These are phyloP conservation scores for Hyperoodon ampullatus DNA, from an alignment of 2,113 vertebrate species.

Conservation along the genomic window DNA sequence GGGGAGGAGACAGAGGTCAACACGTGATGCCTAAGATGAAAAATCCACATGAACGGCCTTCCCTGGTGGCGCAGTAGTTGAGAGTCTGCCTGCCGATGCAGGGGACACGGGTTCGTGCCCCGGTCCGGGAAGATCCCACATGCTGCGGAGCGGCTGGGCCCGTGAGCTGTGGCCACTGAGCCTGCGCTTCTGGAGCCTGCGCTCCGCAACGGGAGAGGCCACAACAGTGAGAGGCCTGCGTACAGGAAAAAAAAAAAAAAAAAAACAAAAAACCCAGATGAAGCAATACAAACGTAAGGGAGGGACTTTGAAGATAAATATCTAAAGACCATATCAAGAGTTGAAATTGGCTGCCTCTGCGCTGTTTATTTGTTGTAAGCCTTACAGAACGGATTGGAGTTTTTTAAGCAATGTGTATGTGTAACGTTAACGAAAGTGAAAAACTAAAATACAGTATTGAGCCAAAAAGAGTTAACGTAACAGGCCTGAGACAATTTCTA, in stretches of 20 bases:
- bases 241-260: too few relatives aligned
- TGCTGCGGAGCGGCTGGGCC: too few relatives aligned
- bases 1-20: not conserved
- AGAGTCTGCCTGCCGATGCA: too few relatives aligned
- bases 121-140: too few relatives aligned
- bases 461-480: not conserved
- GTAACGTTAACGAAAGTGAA: not conserved
- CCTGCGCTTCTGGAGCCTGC: too few relatives aligned
- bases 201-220: too few relatives aligned
- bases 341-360: not conserved
- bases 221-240: too few relatives aligned
- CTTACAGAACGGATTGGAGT: not conserved
- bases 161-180: too few relatives aligned
- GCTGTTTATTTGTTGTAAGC: not conserved
- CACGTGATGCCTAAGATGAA: not conserved
- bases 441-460: not conserved
- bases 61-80: too few relatives aligned
- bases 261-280: not conserved
- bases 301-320: not conserved
- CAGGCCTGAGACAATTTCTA: not conserved
- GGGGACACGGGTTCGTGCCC: too few relatives aligned
- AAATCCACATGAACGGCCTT: not conserved
- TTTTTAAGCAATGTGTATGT: not conserved
- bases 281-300: not conserved
- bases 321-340: not conserved